Evolutionary conservation across 1,140 invertebrate species (phyloP), one percentile per base, ranked within the genome.

Genomic region (Lordiphosa collinella): DNA sequence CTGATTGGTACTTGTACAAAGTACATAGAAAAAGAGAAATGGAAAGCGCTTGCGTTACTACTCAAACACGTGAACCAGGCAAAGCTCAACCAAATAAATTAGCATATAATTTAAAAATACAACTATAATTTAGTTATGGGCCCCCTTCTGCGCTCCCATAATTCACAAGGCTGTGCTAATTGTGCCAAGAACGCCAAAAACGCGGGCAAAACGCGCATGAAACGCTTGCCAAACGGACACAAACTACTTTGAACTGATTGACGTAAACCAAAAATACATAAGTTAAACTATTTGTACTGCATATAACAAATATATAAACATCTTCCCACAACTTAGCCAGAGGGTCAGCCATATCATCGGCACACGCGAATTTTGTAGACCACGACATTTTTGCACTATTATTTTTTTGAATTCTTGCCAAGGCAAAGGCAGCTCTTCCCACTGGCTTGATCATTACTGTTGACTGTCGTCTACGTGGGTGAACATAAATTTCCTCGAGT

Each of bases 131-230:
- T 41, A 8, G 4, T 11, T 16, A 10, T 13, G 7, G 4, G 8
- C 11, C 2, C 18, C 5, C 29, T 38, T 51, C 29, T 29, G 29
- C 12, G 10, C 11, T 16, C 9, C 31, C 40, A 34, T 38, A 43
- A 40, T 37, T 67, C 34, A 40, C 73, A 84, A 82, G 76, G 72
- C 49, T 68, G 37, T 55, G 67, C 62, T 72, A 84, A 76, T 78
- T 84, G 63, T 84, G 78, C 63, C 76, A 84, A 84, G 78, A 78
- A 60, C 54, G 34, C 25, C 16, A 37, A 44, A 49, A 58, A 22
- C 52, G 62, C 62, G 14, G 14, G 25, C n/a, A 44, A 49, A 58
- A 22, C 52, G 62, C 62, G 14, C 22, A 32, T 12, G 44, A 68
- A 59, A 34, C 54, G 63, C 63, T 13, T 14, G 18, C 16, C 25